Evolutionary conservation across 2,888 invertebrate genomes (phyloP).

Genomic region (Tetragonula carbonaria): DNA sequence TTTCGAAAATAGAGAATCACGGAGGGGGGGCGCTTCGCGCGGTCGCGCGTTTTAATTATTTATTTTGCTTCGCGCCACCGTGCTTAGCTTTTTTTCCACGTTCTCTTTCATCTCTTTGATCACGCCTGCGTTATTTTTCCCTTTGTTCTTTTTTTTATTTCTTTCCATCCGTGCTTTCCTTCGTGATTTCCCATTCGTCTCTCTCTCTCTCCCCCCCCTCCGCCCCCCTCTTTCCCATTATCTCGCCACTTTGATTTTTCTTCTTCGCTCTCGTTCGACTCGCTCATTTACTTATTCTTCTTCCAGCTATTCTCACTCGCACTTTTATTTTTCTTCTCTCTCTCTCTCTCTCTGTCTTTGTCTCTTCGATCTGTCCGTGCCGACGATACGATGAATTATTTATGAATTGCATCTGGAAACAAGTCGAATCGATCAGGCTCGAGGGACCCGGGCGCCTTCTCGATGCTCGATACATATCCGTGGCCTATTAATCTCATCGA

Average conservation of each 20-base stretch:
- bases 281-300: constrained; percentile 15
- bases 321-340: constrained; percentile 19
- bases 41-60: background rate
- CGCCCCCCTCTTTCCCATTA: background rate
- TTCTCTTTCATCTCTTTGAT: constrained; percentile 15
- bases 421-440: constrained; percentile 65
- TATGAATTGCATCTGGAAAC: constrained; percentile 71
- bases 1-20: background rate
- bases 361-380: constrained; percentile 19
- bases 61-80: background rate
- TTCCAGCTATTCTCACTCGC: background rate
- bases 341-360: background rate
- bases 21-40: too few species aligned
- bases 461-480: constrained; percentile 62
- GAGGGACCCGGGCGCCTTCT: constrained; percentile 45
- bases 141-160: constrained; percentile 3
- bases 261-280: background rate
- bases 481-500: constrained; percentile 58
- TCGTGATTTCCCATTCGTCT: constrained; percentile 18
- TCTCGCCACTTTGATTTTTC: background rate
- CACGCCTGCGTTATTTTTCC: constrained; percentile 4
- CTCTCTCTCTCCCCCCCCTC: background rate
- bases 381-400: constrained; percentile 73
- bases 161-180: background rate
- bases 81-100: background rate